These are phyloP conservation scores for Eulemur rubriventer DNA, from an alignment of 2,797 vertebrate genomes.

Conservation along the genomic window DNA sequence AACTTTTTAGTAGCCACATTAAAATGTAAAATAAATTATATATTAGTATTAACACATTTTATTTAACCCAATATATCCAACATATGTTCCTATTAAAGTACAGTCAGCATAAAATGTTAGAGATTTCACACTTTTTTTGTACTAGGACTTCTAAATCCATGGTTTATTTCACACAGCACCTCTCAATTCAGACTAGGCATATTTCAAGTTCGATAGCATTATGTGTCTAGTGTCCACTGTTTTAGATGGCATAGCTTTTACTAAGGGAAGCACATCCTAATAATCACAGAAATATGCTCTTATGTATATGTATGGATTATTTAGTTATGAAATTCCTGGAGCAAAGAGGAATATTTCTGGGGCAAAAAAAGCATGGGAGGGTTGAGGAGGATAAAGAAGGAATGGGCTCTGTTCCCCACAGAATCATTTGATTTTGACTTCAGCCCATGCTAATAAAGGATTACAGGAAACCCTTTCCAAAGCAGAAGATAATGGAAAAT, in stretches of 20 bases:
- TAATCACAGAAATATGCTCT: neutral
- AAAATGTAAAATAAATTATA: neutral
- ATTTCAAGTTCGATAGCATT: neutral
- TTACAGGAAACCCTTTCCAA: neutral
- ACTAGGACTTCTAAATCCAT: neutral
- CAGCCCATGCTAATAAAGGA: neutral
- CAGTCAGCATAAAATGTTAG: neutral
- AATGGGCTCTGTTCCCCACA: too few relatives aligned
- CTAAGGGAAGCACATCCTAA: neutral
- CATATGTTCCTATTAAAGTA: neutral
- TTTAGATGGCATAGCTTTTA: neutral
- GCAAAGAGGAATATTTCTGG: neutral
- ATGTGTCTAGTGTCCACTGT: rapidly evolving
- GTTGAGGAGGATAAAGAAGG: neutral
- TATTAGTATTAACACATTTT: neutral
- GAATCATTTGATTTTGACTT: neutral
- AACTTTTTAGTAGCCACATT: neutral
- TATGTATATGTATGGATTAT: neutral
- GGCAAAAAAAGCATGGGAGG: neutral
- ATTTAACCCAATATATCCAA: neutral
- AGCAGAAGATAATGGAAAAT: neutral
- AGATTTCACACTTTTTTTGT: neutral
- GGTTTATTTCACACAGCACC: neutral
- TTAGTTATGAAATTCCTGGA: neutral
- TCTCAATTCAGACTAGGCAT: neutral